Conservation (phyloP, 2,888 invertebrate species). For the Silvanus unidentatus region DNA sequence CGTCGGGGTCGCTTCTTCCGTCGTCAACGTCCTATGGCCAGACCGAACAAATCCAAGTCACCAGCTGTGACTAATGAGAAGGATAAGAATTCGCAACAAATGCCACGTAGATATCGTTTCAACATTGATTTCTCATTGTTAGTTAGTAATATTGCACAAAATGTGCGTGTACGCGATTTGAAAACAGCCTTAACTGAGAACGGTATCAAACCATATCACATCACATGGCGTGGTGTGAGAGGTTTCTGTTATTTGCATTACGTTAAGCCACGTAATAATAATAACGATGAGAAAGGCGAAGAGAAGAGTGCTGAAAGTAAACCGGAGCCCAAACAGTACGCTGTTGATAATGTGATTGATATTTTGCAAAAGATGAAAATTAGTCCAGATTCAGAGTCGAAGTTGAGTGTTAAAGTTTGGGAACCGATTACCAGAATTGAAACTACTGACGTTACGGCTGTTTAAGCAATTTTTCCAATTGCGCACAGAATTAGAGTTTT, state of each 20-base stretch:
- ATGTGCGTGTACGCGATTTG: slow-evolving; percentile 66
- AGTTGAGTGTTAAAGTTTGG: slow-evolving; percentile 46
- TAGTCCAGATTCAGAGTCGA: slow-evolving; percentile 36
- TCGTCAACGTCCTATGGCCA: not conserved
- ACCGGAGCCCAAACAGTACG: slow-evolving; percentile 31
- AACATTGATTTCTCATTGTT: slow-evolving; percentile 54
- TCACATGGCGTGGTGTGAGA: slow-evolving; percentile 57
- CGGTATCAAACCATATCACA: slow-evolving; percentile 69
- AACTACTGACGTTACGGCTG: slow-evolving; percentile 49
- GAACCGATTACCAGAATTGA: slow-evolving; percentile 51
- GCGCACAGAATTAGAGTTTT: too few species aligned
- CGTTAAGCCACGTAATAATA: slow-evolving; percentile 53
- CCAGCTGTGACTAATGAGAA: not conserved
- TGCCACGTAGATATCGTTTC: slow-evolving; percentile 6
- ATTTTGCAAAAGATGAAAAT: slow-evolving; percentile 48
- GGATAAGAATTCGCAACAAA: not conserved
- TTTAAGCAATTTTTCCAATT: slow-evolving; percentile 34
- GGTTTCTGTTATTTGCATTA: slow-evolving; percentile 61
- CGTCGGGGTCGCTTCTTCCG: not conserved
- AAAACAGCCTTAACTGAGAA: slow-evolving; percentile 68
- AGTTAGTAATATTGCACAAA: slow-evolving; percentile 67
- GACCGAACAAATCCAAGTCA: not conserved
- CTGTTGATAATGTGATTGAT: slow-evolving; percentile 49
- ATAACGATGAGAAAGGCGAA: slow-evolving; percentile 13
- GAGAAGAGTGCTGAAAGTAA: slow-evolving; percentile 11